Evolutionary conservation across 2,888 invertebrate genomes (phyloP).

Genomic region (Chouioia cunea): DNA sequence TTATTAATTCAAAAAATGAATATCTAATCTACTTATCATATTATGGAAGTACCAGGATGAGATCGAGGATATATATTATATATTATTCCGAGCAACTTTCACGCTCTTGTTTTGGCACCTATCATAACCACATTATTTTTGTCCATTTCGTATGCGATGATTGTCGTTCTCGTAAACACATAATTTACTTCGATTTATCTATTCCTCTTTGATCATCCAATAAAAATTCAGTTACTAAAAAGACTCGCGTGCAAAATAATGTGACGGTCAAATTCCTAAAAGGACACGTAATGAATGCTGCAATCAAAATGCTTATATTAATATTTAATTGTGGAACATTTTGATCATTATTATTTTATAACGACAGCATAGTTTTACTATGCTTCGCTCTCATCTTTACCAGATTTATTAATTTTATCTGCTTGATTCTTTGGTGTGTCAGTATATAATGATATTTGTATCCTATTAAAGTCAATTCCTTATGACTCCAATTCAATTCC

Average conservation of each 20-base stretch:
- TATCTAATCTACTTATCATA: constrained; percentile 53
- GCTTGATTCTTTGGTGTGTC: constrained; percentile 27
- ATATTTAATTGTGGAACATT: constrained; percentile 49
- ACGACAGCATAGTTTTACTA: constrained; percentile 28
- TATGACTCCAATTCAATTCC: constrained; percentile 43
- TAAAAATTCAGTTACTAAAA: constrained; percentile 23
- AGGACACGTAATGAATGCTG: constrained; percentile 52
- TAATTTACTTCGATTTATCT: constrained; percentile 32
- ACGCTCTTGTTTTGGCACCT: constrained; percentile 41
- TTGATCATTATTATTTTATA: constrained; percentile 51
- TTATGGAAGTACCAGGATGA: constrained; percentile 57
- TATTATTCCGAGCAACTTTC: constrained; percentile 61
- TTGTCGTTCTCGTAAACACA: constrained; percentile 58
- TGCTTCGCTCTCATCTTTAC: constrained; percentile 21
- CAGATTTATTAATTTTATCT: constrained; percentile 10
- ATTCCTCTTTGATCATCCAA: constrained; percentile 16
- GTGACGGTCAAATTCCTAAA: constrained; percentile 38
- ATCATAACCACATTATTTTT: constrained; percentile 27
- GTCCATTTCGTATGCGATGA: constrained; percentile 52
- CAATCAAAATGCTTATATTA: constrained; percentile 47
- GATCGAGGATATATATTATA: constrained; percentile 43
- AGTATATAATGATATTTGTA: constrained; percentile 15
- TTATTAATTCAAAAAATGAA: constrained; percentile 28
- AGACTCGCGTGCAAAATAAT: constrained; percentile 24
- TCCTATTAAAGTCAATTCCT: constrained; percentile 41